These are phyloP conservation scores for Shinisaurus crocodilurus DNA, from an alignment of 2,113 vertebrate species.

Conservation along the genomic window DNA sequence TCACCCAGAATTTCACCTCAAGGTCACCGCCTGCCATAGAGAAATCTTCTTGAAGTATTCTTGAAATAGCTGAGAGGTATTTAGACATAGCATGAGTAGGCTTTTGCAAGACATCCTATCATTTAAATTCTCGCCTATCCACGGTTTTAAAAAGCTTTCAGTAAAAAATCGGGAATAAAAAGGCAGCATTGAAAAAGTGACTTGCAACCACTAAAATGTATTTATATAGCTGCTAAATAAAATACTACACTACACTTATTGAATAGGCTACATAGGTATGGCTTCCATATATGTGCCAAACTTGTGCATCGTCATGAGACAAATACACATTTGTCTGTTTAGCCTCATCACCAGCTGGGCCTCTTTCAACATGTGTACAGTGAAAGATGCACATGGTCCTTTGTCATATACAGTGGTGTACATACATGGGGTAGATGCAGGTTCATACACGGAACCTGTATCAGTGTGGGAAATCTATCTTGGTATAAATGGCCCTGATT, in stretches of 20 bases:
- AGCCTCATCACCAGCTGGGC: not conserved
- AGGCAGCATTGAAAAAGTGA: not conserved
- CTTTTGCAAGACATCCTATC: not conserved
- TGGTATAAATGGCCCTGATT: not conserved
- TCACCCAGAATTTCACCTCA: constrained; percentile 13
- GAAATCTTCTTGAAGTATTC: not conserved
- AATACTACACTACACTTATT: not conserved
- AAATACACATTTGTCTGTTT: not conserved
- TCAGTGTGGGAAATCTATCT: not conserved
- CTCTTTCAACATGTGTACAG: not conserved
- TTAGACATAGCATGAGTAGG: not conserved
- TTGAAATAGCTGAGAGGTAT: not conserved
- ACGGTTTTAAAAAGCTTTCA: not conserved
- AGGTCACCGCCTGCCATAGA: not conserved
- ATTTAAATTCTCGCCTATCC: not conserved
- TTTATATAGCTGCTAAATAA: not conserved
- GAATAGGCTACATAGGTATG: not conserved
- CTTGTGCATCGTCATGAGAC: not conserved
- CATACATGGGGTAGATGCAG: not conserved
- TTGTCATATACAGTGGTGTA: not conserved
- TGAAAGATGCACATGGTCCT: not conserved
- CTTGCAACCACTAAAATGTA: not conserved
- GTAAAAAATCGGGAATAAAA: not conserved
- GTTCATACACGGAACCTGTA: not conserved
- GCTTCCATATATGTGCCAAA: not conserved